Conservation (phyloP, 2,113 vertebrate genomes). For the Pseudopipra pipra region DNA sequence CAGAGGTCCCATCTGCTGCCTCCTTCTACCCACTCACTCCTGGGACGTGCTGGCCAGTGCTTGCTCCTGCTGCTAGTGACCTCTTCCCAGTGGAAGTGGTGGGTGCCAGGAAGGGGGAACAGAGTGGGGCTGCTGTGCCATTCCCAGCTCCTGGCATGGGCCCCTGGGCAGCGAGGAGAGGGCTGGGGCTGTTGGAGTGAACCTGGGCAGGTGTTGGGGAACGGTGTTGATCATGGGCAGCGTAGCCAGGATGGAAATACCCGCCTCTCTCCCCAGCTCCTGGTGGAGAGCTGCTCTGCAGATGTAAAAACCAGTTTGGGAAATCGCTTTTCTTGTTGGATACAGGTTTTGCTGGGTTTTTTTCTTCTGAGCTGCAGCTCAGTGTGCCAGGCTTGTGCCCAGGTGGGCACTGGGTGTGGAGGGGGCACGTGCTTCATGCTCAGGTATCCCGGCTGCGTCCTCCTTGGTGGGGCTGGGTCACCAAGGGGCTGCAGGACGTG, state of each 20-base stretch:
- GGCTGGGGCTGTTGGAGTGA: neutral
- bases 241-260: neutral
- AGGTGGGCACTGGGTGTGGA: neutral
- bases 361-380: neutral
- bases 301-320: neutral
- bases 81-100: neutral
- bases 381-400: neutral
- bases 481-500: neutral
- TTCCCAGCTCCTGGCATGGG: neutral
- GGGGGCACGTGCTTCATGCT: neutral
- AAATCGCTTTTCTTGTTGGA: neutral
- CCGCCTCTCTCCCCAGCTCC: neutral
- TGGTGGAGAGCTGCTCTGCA: neutral
- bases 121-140: neutral
- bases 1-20: neutral
- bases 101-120: neutral
- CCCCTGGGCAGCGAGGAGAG: neutral
- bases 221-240: neutral
- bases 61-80: neutral
- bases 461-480: neutral
- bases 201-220: neutral
- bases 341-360: neutral
- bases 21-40: neutral
- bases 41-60: rapidly evolving
- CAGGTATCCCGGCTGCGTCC: rapidly evolving